Evolutionary conservation across 2,113 vertebrate species (phyloP).

Genomic region (Amazona guildingii): DNA sequence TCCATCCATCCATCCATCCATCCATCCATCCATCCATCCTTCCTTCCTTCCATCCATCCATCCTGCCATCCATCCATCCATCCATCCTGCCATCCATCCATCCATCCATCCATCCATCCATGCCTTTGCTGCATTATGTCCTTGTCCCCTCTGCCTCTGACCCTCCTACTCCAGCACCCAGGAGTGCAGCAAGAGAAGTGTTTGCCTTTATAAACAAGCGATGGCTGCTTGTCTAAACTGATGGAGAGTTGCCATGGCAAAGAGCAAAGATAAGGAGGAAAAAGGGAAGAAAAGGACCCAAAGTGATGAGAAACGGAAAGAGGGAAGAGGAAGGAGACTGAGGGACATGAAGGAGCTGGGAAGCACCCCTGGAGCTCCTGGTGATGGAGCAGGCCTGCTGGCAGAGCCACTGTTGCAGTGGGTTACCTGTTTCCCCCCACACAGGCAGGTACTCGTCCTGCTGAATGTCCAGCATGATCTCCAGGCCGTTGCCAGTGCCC

Average conservation of each 20-base stretch:
- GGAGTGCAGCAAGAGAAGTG: conserved; percentile 34
- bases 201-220: conserved; percentile 73
- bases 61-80: too few relatives aligned
- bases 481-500: conserved; percentile 95
- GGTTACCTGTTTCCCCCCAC: conserved; percentile 96
- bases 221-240: conserved; percentile 46
- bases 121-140: background rate
- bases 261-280: conserved; percentile 47
- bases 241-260: conserved; percentile 78
- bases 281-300: background rate
- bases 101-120: background rate
- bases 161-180: background rate
- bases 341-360: background rate
- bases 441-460: conserved; percentile 97
- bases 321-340: background rate
- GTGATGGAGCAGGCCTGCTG: background rate
- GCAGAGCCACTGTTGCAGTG: background rate
- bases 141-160: background rate
- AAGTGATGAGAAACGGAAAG: background rate
- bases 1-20: background rate
- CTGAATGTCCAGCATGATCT: conserved; percentile 98
- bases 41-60: too few relatives aligned
- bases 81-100: rapidly evolving
- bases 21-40: background rate
- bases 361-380: background rate